Conservation (phyloP, 1,140 invertebrate species). For the Neuroterus valhalla region DNA sequence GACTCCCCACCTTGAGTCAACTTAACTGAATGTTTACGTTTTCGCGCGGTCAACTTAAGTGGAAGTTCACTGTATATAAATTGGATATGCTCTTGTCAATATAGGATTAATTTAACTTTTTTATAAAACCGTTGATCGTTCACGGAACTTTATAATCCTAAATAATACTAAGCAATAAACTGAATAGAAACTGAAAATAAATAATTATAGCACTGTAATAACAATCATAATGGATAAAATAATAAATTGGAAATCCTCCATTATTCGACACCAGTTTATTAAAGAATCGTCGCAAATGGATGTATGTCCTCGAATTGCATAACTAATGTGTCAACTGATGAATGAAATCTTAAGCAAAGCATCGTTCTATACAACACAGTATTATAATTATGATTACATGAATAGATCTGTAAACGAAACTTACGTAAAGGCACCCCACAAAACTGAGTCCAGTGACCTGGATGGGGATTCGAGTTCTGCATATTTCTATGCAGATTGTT, state of each 20-base stretch:
- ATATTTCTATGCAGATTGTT: slow-evolving; percentile 65
- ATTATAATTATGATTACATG: too few species aligned
- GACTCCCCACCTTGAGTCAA: too few species aligned
- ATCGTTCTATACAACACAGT: too few species aligned
- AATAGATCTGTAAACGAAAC: slow-evolving; percentile 37
- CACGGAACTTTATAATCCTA: background rate
- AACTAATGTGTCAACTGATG: too few species aligned
- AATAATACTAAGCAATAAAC: slow-evolving; percentile 1
- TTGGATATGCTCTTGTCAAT: too few species aligned
- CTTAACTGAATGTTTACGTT: too few species aligned
- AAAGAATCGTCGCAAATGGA: background rate
- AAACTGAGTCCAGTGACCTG: slow-evolving; percentile 69
- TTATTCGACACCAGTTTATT: background rate
- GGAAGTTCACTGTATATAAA: too few species aligned
- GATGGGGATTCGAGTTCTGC: slow-evolving; percentile 59
- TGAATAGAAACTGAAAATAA: background rate
- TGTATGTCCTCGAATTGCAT: too few species aligned
- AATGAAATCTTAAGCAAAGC: too few species aligned
- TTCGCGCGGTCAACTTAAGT: too few species aligned
- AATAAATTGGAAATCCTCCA: background rate
- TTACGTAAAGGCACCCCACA: slow-evolving; percentile 69
- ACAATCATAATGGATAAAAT: slow-evolving; percentile 11
- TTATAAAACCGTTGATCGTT: too few species aligned
- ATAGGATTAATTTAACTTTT: too few species aligned
- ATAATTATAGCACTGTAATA: background rate